Percentiles rank a stretch among this genome's conserved stretches.
These are phyloP conservation scores for Promerops cafer DNA, from an alignment of 2,113 vertebrate species.

Conservation along the genomic window DNA sequence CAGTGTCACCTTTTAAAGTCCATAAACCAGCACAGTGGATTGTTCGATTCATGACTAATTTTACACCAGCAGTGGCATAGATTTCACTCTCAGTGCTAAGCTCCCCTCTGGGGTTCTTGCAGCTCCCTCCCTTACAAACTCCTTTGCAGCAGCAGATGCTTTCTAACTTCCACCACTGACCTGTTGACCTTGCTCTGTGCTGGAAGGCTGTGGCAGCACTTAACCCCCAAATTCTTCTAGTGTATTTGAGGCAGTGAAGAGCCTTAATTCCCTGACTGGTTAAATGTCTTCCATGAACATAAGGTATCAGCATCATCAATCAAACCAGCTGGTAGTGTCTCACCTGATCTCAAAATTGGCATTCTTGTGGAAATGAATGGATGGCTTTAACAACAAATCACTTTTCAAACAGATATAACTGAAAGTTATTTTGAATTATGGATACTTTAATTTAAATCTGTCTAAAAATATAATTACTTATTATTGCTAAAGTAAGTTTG, in stretches of 20 bases:
- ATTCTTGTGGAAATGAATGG: not conserved
- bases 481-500: not conserved
- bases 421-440: not conserved
- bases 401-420: not conserved
- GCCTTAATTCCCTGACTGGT: not conserved
- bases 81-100: not conserved
- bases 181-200: not conserved
- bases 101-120: not conserved
- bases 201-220: not conserved
- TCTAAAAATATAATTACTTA: not conserved
- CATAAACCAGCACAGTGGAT: not conserved
- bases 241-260: not conserved
- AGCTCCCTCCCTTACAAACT: not conserved
- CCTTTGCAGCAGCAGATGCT: not conserved
- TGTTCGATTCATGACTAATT: not conserved
- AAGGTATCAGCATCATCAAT: not conserved
- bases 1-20: not conserved
- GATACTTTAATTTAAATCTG: not conserved
- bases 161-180: not conserved
- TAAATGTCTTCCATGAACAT: not conserved
- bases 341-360: not conserved
- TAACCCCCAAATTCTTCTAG: not conserved
- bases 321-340: not conserved
- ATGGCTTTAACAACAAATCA: not conserved
- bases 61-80: not conserved